These are phyloP conservation scores for Zeugodacus cucurbitae DNA, from an alignment of 1,140 invertebrate species.

Conservation along the genomic window DNA sequence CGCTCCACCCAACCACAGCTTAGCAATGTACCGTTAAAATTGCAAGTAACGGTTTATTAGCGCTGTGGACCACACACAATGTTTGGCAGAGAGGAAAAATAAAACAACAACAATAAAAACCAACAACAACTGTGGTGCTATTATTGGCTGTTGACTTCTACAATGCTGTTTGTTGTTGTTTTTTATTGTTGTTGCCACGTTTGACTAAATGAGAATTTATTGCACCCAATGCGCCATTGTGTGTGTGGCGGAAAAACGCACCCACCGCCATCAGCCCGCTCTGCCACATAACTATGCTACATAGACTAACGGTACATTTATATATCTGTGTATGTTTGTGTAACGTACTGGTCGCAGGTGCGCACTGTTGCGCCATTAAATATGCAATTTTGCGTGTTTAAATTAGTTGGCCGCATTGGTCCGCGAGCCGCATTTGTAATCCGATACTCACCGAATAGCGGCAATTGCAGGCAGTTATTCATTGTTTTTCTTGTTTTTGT, in stretches of 20 bases:
- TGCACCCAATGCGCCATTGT: slow-evolving; percentile 14
- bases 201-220: slow-evolving; percentile 19
- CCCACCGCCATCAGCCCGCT: neutral
- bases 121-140: neutral
- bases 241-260: neutral
- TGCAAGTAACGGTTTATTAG: neutral
- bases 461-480: neutral
- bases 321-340: neutral
- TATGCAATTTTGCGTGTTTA: slow-evolving; percentile 38
- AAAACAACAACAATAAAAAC: neutral
- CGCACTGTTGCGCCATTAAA: slow-evolving; percentile 30
- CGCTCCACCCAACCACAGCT: neutral
- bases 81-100: neutral
- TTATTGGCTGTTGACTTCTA: slow-evolving; percentile 3
- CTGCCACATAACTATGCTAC: neutral
- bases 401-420: slow-evolving; percentile 30
- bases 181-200: slow-evolving; percentile 1
- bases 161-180: neutral
- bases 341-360: neutral
- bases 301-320: neutral
- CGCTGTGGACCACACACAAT: neutral
- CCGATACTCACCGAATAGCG: neutral
- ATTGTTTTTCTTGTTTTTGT: neutral
- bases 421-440: slow-evolving; percentile 32
- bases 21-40: neutral